Evolutionary conservation across 1,140 invertebrate species (phyloP).

Genomic region (Heliconius himera): DNA sequence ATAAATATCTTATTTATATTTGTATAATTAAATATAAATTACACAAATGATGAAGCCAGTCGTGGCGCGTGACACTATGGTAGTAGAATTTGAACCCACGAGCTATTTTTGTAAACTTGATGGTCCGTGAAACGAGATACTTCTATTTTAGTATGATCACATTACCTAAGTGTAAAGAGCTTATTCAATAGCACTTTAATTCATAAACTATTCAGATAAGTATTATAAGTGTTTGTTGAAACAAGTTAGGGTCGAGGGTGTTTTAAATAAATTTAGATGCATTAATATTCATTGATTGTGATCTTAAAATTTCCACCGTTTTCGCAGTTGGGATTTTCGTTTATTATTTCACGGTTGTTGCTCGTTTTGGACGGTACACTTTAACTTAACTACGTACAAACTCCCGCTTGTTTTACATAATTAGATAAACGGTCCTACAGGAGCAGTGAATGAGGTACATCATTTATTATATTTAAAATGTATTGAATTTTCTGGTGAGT

Average conservation of each 20-base stretch:
- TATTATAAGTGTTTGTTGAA: slow-evolving; percentile 1
- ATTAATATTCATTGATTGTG: slow-evolving; percentile 63
- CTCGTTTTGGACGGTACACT: slow-evolving; percentile 25
- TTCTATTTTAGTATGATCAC: too few relatives aligned
- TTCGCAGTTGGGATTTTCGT: slow-evolving; percentile 40
- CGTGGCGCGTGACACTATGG: too few relatives aligned
- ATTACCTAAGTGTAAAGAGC: background rate
- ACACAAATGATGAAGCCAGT: too few relatives aligned
- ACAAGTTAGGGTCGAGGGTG: slow-evolving; percentile 21
- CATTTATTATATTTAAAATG: background rate
- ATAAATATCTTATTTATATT: too few relatives aligned
- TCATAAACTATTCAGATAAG: background rate
- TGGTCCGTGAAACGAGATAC: too few relatives aligned
- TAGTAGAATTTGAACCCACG: too few relatives aligned
- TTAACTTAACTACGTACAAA: slow-evolving; percentile 54
- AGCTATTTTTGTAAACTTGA: too few relatives aligned
- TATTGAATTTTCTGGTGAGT: background rate
- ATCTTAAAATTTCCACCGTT: slow-evolving; percentile 53
- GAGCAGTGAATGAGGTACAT: slow-evolving; percentile 23
- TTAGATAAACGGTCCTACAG: slow-evolving; percentile 43
- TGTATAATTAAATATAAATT: too few relatives aligned
- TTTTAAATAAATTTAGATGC: slow-evolving; percentile 53
- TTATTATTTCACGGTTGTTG: slow-evolving; percentile 53
- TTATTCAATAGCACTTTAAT: background rate
- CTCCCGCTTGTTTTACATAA: slow-evolving; percentile 47